phyloP scores from a whole-genome alignment of 2,113 vertebrate species.

The Paratilapia polleni region DNA sequence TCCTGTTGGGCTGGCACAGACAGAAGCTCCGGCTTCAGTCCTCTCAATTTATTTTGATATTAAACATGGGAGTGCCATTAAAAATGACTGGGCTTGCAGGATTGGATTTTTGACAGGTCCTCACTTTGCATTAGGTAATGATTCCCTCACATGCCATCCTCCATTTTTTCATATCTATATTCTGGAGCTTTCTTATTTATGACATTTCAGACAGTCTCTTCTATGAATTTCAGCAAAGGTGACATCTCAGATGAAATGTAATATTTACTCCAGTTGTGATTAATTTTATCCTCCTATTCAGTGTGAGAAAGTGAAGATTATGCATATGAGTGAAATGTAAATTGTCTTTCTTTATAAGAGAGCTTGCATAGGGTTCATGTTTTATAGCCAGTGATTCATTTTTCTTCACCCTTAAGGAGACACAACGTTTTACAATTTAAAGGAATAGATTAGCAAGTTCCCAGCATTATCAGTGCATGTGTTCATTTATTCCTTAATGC shows the following conservation, averaged over 20 bases:
- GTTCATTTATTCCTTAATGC: neutral
- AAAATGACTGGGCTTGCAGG: conserved; percentile 39
- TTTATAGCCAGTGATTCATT: neutral
- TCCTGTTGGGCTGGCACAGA: conserved; percentile 36
- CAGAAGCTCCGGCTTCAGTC: conserved; percentile 38
- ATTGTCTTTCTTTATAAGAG: neutral
- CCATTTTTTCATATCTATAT: conserved; percentile 42
- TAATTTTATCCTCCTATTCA: conserved; percentile 2
- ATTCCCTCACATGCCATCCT: conserved; percentile 57
- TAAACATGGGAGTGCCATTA: conserved; percentile 55
- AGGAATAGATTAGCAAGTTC: neutral
- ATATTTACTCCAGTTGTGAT: conserved; percentile 34
- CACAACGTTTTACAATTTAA: neutral
- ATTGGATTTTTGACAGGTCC: conserved; percentile 70
- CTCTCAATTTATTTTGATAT: conserved; percentile 62
- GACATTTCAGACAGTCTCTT: conserved; percentile 22
- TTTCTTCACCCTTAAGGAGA: neutral
- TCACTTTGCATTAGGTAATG: conserved; percentile 68
- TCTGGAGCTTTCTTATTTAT: conserved; percentile 35
- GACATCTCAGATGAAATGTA: conserved; percentile 38
- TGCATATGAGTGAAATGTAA: neutral
- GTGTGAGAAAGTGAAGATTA: neutral
- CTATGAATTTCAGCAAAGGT: conserved; percentile 14
- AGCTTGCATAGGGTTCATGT: neutral
- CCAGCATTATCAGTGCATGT: neutral